Percentiles rank a stretch among this genome's conserved stretches.
phyloP scores from a whole-genome alignment of 2,797 vertebrate species.

The Sebastes taczanowskii region DNA sequence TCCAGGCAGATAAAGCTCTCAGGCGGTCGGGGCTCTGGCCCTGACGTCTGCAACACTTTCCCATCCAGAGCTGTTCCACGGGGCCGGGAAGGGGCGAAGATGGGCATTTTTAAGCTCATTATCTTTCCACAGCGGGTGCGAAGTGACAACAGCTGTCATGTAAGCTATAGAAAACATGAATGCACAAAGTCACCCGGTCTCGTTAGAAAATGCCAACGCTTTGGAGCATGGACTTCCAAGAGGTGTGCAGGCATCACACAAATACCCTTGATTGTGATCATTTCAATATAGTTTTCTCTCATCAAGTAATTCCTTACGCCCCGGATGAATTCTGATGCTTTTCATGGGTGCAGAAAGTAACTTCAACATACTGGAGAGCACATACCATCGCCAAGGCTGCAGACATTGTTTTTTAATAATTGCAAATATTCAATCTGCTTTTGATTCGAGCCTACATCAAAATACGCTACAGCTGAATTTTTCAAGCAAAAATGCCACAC shows the following conservation, averaged over 20 bases:
- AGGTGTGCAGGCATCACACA: background rate
- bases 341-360: background rate
- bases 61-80: conserved; percentile 3
- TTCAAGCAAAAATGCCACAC: too few species aligned
- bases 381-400: background rate
- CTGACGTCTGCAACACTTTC: conserved; percentile 37
- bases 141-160: conserved; percentile 42
- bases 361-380: background rate
- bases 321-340: background rate
- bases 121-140: conserved; percentile 7
- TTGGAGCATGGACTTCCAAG: background rate
- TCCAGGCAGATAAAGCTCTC: conserved; percentile 67
- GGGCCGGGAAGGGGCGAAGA: conserved; percentile 3
- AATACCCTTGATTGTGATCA: background rate
- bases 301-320: background rate
- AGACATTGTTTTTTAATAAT: background rate
- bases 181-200: background rate
- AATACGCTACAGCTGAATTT: background rate
- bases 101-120: conserved; percentile 37
- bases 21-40: background rate
- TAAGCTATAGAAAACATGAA: conserved; percentile 6
- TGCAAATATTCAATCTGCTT: background rate
- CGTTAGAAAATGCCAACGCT: background rate
- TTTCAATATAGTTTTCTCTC: background rate
- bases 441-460: background rate